Conservation (phyloP, 2,113 vertebrate species). For the Ariopsis seemanni region DNA sequence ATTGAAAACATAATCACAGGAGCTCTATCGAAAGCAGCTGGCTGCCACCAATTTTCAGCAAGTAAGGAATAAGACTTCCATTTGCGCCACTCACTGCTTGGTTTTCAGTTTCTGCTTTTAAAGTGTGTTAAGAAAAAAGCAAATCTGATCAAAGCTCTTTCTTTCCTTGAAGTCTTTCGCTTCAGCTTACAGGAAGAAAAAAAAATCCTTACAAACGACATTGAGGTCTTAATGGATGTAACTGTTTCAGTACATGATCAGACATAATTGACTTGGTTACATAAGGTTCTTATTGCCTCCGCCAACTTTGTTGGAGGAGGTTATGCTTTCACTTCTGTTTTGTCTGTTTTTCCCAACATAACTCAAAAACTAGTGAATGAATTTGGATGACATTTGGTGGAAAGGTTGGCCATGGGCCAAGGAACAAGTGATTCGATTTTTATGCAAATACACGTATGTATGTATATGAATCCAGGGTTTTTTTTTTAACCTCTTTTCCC, state of each 20-base stretch:
- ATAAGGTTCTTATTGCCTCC: neutral
- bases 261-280: neutral
- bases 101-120: conserved; percentile 25
- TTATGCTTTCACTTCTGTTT: too few species aligned
- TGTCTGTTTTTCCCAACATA: too few species aligned
- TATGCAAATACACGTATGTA: too few species aligned
- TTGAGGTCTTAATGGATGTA: neutral
- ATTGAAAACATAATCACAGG: conserved; percentile 41
- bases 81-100: conserved; percentile 18
- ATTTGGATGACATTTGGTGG: too few species aligned
- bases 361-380: too few species aligned
- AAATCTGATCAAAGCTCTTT: conserved; percentile 25
- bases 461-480: too few species aligned
- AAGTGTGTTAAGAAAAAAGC: conserved; percentile 7
- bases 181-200: neutral
- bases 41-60: conserved; percentile 45
- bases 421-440: too few species aligned
- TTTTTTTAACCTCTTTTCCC: too few species aligned
- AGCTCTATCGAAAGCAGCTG: conserved; percentile 45
- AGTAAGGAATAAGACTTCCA: conserved; percentile 43
- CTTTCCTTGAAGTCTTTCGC: conserved; percentile 15
- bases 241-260: conserved; percentile 12
- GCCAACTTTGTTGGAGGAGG: too few species aligned
- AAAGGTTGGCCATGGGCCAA: too few species aligned
- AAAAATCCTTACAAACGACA: neutral